A percentile compares a stretch with the other conserved stretches of the same genome.
These are phyloP conservation scores for Colostygia pectinataria DNA, from an alignment of 2,888 invertebrate species.

Conservation along the genomic window DNA sequence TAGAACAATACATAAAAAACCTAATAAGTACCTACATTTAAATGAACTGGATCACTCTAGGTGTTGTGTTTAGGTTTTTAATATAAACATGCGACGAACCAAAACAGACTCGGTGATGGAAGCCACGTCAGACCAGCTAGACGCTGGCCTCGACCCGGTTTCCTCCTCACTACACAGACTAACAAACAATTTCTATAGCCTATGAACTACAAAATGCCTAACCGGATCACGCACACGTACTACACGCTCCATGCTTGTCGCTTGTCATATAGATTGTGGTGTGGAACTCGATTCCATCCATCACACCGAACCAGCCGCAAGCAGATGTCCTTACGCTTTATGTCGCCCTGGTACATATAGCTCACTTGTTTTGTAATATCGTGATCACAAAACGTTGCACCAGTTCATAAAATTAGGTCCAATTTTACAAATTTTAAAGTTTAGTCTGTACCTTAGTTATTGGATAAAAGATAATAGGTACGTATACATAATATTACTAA, in stretches of 20 bases:
- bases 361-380: constrained; percentile 32
- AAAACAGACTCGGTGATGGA: constrained; percentile 14
- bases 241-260: constrained; percentile 29
- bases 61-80: background rate
- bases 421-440: background rate
- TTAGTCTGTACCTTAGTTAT: too few species aligned
- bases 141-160: constrained; percentile 53
- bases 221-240: constrained; percentile 56
- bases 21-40: too few species aligned
- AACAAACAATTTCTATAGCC: constrained; percentile 9
- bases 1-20: too few species aligned
- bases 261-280: constrained; percentile 35
- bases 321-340: constrained; percentile 22
- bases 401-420: background rate
- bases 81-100: background rate
- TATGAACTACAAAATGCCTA: constrained; percentile 36
- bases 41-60: background rate
- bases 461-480: too few species aligned
- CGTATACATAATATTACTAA: too few species aligned
- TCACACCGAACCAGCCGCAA: constrained; percentile 34
- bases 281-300: constrained; percentile 44
- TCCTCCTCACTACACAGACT: constrained; percentile 28
- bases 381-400: constrained; percentile 9
- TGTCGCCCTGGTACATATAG: constrained; percentile 28
- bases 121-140: constrained; percentile 27